These are phyloP conservation scores for Manacus vitellinus DNA, from an alignment of 2,113 vertebrate species.

Conservation along the genomic window DNA sequence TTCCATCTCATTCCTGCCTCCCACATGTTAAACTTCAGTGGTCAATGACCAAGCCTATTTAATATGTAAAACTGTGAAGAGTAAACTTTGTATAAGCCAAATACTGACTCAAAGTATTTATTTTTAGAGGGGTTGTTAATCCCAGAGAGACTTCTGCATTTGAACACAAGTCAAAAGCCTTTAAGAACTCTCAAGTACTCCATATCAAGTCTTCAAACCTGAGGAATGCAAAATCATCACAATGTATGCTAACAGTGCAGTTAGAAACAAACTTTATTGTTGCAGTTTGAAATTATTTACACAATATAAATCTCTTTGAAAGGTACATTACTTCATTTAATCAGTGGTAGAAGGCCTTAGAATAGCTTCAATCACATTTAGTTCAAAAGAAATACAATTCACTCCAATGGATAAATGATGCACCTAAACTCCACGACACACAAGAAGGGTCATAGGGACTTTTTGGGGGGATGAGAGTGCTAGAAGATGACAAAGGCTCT, in stretches of 20 bases:
- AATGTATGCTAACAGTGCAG: neutral
- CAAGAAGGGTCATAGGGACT: conserved; percentile 11
- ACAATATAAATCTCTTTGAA: conserved; percentile 82
- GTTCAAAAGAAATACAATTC: conserved; percentile 72
- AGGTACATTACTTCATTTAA: conserved; percentile 82
- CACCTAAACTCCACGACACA: conserved; percentile 67
- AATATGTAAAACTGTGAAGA: neutral
- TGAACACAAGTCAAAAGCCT: neutral
- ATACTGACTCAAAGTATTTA: neutral
- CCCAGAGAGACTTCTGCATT: neutral
- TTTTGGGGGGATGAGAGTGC: neutral
- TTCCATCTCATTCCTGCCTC: neutral
- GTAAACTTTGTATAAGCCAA: neutral
- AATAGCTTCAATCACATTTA: conserved; percentile 70
- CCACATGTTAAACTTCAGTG: neutral
- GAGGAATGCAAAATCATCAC: neutral
- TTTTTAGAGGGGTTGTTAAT: neutral
- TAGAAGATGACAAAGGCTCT: conserved; percentile 6
- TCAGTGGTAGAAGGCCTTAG: conserved; percentile 76
- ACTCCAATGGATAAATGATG: conserved; percentile 68
- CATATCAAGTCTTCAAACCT: neutral
- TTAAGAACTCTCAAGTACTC: neutral
- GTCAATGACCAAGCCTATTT: neutral
- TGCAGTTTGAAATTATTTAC: conserved; percentile 80
- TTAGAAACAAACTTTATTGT: conserved; percentile 83